A percentile compares a stretch with the other conserved stretches of the same genome.
phyloP scores from a whole-genome alignment of 2,797 vertebrate genomes.

The Sarcophilus harrisii region DNA sequence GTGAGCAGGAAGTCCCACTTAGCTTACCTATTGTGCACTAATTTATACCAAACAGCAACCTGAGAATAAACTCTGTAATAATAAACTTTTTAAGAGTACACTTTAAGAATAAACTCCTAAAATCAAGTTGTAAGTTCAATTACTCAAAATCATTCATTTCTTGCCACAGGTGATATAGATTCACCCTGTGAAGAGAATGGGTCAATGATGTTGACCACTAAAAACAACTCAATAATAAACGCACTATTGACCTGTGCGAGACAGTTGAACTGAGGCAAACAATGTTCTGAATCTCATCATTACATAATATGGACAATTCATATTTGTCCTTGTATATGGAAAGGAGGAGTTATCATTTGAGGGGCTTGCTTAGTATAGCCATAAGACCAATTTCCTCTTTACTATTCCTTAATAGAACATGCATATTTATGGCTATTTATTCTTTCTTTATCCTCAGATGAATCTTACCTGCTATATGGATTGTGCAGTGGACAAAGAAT shows the following conservation, averaged over 20 bases:
- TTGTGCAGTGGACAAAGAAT: background rate
- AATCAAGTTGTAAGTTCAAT: background rate
- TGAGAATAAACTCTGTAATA: background rate
- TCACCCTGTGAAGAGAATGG: slow-evolving; percentile 57
- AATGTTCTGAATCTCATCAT: background rate
- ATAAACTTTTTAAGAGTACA: too few relatives aligned
- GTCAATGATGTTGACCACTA: slow-evolving; percentile 74
- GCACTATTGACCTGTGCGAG: background rate
- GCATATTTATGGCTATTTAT: background rate
- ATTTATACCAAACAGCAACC: background rate
- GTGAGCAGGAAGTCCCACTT: background rate
- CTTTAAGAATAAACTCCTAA: background rate
- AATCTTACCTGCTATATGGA: background rate
- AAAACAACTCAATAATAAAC: slow-evolving; percentile 44
- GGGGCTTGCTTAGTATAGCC: background rate
- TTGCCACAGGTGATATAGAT: slow-evolving; percentile 73
- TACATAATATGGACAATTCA: background rate
- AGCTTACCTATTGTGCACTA: background rate
- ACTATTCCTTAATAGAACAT: background rate
- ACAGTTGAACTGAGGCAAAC: background rate
- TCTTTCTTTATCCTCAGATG: background rate
- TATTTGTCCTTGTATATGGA: background rate
- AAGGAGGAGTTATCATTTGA: background rate
- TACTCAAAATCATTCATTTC: slow-evolving; percentile 63
- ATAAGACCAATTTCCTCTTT: background rate